phyloP scores from a whole-genome alignment of 2,888 invertebrate genomes.

The Dicranocentrus wangi region DNA sequence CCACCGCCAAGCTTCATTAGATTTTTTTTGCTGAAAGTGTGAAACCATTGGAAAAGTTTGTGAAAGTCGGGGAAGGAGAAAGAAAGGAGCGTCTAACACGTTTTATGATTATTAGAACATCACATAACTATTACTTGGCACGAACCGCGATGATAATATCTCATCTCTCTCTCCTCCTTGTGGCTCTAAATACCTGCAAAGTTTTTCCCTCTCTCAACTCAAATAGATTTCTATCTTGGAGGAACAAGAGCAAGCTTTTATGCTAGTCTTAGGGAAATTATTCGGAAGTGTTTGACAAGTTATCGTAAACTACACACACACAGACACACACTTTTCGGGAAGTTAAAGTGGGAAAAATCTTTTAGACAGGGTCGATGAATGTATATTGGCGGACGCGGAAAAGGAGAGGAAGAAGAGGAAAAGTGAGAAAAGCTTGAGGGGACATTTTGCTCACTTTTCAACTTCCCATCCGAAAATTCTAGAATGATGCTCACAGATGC shows the following conservation, averaged over 20 bases:
- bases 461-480: too few species aligned
- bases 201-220: not conserved
- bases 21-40: not conserved
- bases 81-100: slow-evolving; percentile 53
- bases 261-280: slow-evolving; percentile 32
- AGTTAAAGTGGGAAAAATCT: not conserved
- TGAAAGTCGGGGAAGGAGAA: not conserved
- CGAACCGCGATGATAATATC: slow-evolving; percentile 62
- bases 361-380: too few species aligned
- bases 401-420: not conserved
- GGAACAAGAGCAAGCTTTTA: too few species aligned
- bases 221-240: too few species aligned
- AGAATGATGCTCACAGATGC: too few species aligned
- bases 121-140: slow-evolving; percentile 66
- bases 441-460: slow-evolving; percentile 10
- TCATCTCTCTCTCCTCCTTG: slow-evolving; percentile 43
- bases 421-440: slow-evolving; percentile 12
- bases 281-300: slow-evolving; percentile 21
- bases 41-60: slow-evolving; percentile 7
- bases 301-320: slow-evolving; percentile 8
- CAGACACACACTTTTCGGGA: too few species aligned
- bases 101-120: slow-evolving; percentile 69
- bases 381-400: not conserved
- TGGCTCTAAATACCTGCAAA: slow-evolving; percentile 35
- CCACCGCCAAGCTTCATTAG: too few species aligned